Evolutionary conservation across 2,888 invertebrate genomes (phyloP), one percentile per base, ranked within the genome.

Genomic region (Chironomus riparius): DNA sequence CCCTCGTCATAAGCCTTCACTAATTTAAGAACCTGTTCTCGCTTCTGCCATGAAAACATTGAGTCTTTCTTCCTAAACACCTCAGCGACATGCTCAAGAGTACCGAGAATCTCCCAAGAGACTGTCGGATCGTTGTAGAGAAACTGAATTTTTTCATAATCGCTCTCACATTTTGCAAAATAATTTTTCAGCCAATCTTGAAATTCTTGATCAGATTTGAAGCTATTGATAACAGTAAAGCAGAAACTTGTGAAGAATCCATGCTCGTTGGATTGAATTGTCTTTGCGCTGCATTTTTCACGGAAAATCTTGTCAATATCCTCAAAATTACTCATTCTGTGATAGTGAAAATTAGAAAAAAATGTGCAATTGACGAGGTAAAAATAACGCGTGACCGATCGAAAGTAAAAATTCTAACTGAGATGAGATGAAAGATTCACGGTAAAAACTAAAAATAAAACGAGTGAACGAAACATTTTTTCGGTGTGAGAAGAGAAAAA

Each of bases 171-270:
- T 68, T 86, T 84, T 15, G 87, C 88, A 78, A 92, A 90, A 77
- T 84, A 84, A 77, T 85, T 84, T 18, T 86, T 81, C 68, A 91
- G 84, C 91, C 91, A 92, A 48, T 85, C 82, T 38, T 86, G 80
- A 10, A 87, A 87, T 0, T 86, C 88, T 24, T 85, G 79, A 7
- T 86, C 82, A 0, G 85, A 85, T 76, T 83, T 82, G 77, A 83
- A 83, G 68, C 80, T 79, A 71, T 81, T 79, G 72, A 81, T 81
- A 21, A 92, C 86, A 79, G 88, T 86, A 70, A 90, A 87, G 22
- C 87, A 88, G 78, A 92, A 87, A 62, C 87, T 87, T 78, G 87
- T 85, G 81, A 94, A 93, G 83, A 93, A 94, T 0, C 93, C 93
- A 79, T 90, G 88, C 77, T 87, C 86, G 79, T 90, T 88, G 0